These are phyloP conservation scores for Serranus cabrilla DNA, from an alignment of 2,797 vertebrate species.

Conservation along the genomic window DNA sequence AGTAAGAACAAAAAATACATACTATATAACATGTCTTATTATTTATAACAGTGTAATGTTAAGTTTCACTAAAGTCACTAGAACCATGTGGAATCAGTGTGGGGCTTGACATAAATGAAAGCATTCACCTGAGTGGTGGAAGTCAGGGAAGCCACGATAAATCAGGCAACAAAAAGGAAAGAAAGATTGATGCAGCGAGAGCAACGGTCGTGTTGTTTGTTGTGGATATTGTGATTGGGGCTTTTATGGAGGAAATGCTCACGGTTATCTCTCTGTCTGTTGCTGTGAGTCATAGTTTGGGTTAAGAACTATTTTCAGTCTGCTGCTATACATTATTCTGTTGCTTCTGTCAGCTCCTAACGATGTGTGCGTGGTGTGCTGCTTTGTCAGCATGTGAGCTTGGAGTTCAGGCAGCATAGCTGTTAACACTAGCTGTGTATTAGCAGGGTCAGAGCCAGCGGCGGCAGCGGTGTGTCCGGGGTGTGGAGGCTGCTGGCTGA, in stretches of 20 bases:
- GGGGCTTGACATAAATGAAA: background rate
- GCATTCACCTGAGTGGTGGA: background rate
- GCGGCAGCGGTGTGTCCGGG: conserved; percentile 15
- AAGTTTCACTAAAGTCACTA: background rate
- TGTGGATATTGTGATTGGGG: background rate
- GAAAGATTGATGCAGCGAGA: too few species aligned
- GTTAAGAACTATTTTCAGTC: background rate
- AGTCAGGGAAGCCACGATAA: background rate
- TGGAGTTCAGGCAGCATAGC: background rate
- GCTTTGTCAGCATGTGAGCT: background rate
- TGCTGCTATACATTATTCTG: conserved; percentile 20
- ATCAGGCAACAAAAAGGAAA: too few species aligned
- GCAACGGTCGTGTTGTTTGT: too few species aligned
- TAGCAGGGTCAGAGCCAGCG: conserved; percentile 14
- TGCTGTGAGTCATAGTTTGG: background rate
- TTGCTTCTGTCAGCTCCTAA: conserved; percentile 13
- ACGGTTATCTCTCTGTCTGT: background rate
- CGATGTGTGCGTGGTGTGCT: background rate
- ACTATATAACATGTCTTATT: too few species aligned
- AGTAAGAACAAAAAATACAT: too few species aligned
- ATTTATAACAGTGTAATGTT: too few species aligned
- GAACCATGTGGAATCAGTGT: background rate
- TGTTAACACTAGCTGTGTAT: conserved; percentile 9
- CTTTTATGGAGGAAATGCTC: background rate
- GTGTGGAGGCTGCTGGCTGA: conserved; percentile 37